Percentiles rank a stretch among this genome's conserved stretches.
Conservation (phyloP, 1,140 invertebrate species). For the Apis cerana region DNA sequence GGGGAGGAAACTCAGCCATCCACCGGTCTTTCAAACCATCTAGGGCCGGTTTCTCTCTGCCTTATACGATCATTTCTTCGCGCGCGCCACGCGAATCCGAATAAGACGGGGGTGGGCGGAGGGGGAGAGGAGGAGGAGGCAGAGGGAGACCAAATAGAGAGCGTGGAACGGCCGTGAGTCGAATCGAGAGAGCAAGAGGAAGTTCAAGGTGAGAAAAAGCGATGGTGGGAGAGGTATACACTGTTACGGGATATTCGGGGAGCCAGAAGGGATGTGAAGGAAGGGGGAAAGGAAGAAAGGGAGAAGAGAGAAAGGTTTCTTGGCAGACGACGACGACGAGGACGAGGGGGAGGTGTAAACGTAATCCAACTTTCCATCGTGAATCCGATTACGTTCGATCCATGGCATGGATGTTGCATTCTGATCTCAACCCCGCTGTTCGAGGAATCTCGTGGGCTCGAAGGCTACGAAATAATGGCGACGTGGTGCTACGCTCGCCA, state of each 20-base stretch:
- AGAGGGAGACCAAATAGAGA: constrained; percentile 34
- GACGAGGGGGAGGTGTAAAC: constrained; percentile 49
- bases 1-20: constrained; percentile 44
- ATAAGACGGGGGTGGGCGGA: constrained; percentile 34
- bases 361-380: constrained; percentile 57
- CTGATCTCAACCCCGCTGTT: too few relatives aligned
- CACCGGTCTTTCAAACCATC: constrained; percentile 69
- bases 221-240: not conserved
- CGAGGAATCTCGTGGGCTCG: constrained; percentile 39
- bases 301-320: constrained; percentile 40
- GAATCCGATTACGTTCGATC: constrained; percentile 18
- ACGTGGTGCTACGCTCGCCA: constrained; percentile 9
- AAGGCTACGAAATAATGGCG: constrained; percentile 25
- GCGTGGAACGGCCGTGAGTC: not conserved
- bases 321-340: constrained; percentile 40
- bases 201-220: constrained; percentile 28
- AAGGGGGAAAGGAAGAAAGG: too few relatives aligned
- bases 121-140: constrained; percentile 30
- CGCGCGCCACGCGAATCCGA: constrained; percentile 54
- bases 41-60: constrained; percentile 67
- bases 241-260: too few relatives aligned
- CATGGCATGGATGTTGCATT: too few relatives aligned
- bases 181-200: constrained; percentile 28
- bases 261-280: not conserved
- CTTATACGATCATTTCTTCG: constrained; percentile 67